Evolutionary conservation across 2,797 vertebrate species (phyloP).

Genomic region (Thripadectes ignobilis): DNA sequence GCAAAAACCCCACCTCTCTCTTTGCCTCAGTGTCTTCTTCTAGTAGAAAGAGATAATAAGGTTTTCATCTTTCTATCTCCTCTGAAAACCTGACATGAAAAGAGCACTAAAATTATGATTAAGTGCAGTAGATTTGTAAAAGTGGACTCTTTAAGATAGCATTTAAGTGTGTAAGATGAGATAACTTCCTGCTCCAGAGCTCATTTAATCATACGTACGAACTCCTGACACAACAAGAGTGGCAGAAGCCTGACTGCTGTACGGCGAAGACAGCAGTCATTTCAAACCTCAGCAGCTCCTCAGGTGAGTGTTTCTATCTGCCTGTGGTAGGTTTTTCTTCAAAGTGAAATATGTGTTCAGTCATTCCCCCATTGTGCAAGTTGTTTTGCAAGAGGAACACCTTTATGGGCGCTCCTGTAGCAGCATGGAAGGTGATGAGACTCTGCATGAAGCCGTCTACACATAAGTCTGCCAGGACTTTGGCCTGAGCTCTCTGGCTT

Average conservation of each 20-base stretch:
- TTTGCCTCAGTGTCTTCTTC: not conserved
- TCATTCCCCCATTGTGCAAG: not conserved
- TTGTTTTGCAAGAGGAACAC: not conserved
- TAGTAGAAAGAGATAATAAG: not conserved
- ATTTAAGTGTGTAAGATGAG: not conserved
- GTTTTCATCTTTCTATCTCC: not conserved
- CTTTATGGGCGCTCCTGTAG: not conserved
- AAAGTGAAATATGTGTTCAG: fast-evolving
- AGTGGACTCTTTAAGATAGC: conserved; percentile 4
- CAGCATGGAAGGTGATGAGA: not conserved
- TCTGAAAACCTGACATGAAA: not conserved
- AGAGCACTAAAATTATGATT: conserved; percentile 24
- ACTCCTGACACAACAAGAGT: not conserved
- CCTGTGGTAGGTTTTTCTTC: not conserved
- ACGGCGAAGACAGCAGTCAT: not conserved
- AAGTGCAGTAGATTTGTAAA: conserved; percentile 3
- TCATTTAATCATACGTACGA: not conserved
- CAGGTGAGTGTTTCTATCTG: not conserved
- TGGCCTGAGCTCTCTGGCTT: not conserved
- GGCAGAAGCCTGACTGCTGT: not conserved
- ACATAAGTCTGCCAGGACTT: not conserved
- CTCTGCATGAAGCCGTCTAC: not conserved
- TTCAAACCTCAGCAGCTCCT: not conserved
- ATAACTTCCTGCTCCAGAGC: conserved; percentile 13
- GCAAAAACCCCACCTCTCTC: not conserved